Conservation (phyloP, 2,113 vertebrate species). For the Epinephelus moara region DNA sequence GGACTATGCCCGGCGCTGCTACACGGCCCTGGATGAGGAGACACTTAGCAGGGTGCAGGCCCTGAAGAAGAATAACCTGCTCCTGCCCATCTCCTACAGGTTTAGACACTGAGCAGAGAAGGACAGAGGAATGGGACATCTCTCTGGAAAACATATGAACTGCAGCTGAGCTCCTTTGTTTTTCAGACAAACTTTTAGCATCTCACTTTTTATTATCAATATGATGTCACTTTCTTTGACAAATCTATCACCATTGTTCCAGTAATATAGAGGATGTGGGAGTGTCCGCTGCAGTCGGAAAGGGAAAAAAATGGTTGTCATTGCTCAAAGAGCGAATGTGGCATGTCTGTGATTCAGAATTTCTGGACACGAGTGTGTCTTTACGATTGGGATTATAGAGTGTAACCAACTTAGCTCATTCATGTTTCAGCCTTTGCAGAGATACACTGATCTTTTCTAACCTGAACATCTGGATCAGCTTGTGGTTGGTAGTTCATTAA, state of each 20-base stretch:
- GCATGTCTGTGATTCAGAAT: constrained; percentile 27
- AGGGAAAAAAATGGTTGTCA: constrained; percentile 4
- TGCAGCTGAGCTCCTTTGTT: constrained; percentile 17
- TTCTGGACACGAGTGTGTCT: constrained; percentile 11
- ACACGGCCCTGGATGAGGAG: constrained; percentile 90
- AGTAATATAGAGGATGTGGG: constrained; percentile 9
- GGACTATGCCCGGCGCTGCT: constrained; percentile 92
- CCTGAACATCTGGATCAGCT: constrained; percentile 2
- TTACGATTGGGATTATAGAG: constrained; percentile 4
- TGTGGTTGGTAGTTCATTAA: neutral
- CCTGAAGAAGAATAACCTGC: constrained; percentile 92
- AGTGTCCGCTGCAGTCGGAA: constrained; percentile 11
- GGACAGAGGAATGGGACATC: neutral
- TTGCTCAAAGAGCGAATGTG: constrained; percentile 2
- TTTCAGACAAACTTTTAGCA: constrained; percentile 9
- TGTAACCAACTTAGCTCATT: neutral
- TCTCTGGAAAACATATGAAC: constrained; percentile 12
- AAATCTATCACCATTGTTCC: constrained; percentile 17
- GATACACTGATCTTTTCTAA: constrained; percentile 3
- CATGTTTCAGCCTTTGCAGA: constrained; percentile 11
- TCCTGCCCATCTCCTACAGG: constrained; percentile 92
- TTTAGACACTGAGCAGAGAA: constrained; percentile 81
- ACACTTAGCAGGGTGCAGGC: constrained; percentile 91
- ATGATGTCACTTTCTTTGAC: neutral
- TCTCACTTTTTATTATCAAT: constrained; percentile 18